Evolutionary conservation across 2,888 invertebrate genomes (phyloP).

Genomic region (Polia nebulosa): DNA sequence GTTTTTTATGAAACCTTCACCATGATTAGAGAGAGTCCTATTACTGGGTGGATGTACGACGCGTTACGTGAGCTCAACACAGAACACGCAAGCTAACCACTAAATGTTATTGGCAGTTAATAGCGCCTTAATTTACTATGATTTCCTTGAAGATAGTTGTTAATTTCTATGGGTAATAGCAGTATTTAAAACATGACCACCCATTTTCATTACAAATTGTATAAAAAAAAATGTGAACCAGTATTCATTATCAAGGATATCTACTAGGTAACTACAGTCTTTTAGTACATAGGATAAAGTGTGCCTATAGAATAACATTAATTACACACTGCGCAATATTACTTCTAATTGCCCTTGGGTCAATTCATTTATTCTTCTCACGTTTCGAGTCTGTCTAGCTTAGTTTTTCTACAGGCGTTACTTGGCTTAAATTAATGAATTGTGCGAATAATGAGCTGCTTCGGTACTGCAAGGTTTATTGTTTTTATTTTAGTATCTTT

Average conservation of each 20-base stretch:
- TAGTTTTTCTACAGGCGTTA: conserved; percentile 20
- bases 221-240: too few species aligned
- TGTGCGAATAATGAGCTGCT: not conserved
- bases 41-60: too few species aligned
- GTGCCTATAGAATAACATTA: conserved; percentile 43
- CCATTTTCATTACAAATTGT: too few species aligned
- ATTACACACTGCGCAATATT: conserved; percentile 34
- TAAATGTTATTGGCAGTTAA: too few species aligned
- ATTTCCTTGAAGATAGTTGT: too few species aligned
- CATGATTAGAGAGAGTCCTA: too few species aligned
- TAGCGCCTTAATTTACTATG: too few species aligned
- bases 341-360: conserved; percentile 26
- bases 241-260: conserved; percentile 42
- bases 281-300: not conserved
- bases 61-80: too few species aligned
- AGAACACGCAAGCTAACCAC: too few species aligned
- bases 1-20: too few species aligned
- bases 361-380: conserved; percentile 47
- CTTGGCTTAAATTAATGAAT: not conserved
- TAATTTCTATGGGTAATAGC: too few species aligned
- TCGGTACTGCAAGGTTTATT: not conserved
- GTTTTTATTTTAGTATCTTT: not conserved
- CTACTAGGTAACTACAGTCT: not conserved
- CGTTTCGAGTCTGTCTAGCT: conserved; percentile 31
- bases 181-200: too few species aligned